Conservation (phyloP, 2,797 vertebrate genomes). For the Onychomys torridus region DNA sequence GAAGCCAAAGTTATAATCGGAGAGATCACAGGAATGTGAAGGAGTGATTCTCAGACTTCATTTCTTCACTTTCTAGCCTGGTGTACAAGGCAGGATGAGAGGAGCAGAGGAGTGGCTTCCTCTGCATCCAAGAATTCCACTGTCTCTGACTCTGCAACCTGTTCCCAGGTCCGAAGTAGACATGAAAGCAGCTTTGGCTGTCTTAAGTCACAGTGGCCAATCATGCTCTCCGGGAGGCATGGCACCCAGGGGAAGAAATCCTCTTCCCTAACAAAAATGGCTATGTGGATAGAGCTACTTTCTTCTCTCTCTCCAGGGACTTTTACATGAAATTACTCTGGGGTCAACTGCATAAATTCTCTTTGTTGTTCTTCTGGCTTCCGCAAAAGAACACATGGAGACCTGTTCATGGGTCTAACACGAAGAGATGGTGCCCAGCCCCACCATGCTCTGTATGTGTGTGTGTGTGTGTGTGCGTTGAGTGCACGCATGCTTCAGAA, state of each 20-base stretch:
- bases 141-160: neutral
- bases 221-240: neutral
- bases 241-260: neutral
- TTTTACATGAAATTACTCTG: neutral
- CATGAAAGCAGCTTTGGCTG: neutral
- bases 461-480: no score
- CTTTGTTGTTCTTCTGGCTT: neutral
- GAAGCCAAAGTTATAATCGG: neutral
- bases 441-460: neutral
- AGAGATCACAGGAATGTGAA: neutral
- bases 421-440: neutral
- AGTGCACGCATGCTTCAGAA: neutral
- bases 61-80: neutral
- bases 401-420: neutral
- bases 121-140: neutral
- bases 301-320: neutral
- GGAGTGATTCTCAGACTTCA: neutral
- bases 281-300: neutral
- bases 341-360: neutral
- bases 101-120: neutral
- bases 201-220: neutral
- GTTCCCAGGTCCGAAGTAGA: neutral
- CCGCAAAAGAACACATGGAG: neutral
- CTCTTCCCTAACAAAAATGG: neutral
- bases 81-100: neutral